phyloP scores from a whole-genome alignment of 1,140 invertebrate genomes.

The Asbolus verrucosus region DNA sequence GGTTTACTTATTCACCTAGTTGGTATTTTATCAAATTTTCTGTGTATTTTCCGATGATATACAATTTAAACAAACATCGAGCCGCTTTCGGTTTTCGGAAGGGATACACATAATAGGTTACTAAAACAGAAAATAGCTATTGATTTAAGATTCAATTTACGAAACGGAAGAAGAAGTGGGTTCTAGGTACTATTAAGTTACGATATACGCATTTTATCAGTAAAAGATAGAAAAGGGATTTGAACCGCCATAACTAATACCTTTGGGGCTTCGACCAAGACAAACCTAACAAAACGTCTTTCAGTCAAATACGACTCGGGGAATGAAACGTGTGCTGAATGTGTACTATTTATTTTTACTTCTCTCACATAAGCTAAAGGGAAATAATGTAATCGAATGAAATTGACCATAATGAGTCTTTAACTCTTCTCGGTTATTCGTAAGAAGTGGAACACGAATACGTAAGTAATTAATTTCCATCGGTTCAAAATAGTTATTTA shows the following conservation, averaged over 20 bases:
- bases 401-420: no score
- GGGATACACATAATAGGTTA: slow-evolving; percentile 30
- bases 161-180: slow-evolving; percentile 20
- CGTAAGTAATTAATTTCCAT: no score
- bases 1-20: not conserved
- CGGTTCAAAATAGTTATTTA: no score
- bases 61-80: slow-evolving; percentile 29
- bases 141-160: slow-evolving; percentile 35
- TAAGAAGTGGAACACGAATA: no score
- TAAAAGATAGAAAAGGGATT: slow-evolving; percentile 26
- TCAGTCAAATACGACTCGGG: not conserved
- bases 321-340: slow-evolving; percentile 15
- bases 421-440: no score
- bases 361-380: not conserved
- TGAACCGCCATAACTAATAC: slow-evolving; percentile 18
- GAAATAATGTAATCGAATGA: no score
- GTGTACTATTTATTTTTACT: slow-evolving; percentile 13
- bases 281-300: slow-evolving; percentile 1
- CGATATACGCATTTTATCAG: slow-evolving; percentile 31
- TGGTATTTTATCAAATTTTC: slow-evolving; percentile 16
- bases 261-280: slow-evolving; percentile 1
- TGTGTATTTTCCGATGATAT: slow-evolving; percentile 5
- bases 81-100: slow-evolving; percentile 22
- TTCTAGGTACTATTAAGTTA: slow-evolving; percentile 25
- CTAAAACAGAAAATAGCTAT: slow-evolving; percentile 27